Evolutionary conservation across 2,797 vertebrate genomes (phyloP).

Genomic region (Crypturellus tataupa): DNA sequence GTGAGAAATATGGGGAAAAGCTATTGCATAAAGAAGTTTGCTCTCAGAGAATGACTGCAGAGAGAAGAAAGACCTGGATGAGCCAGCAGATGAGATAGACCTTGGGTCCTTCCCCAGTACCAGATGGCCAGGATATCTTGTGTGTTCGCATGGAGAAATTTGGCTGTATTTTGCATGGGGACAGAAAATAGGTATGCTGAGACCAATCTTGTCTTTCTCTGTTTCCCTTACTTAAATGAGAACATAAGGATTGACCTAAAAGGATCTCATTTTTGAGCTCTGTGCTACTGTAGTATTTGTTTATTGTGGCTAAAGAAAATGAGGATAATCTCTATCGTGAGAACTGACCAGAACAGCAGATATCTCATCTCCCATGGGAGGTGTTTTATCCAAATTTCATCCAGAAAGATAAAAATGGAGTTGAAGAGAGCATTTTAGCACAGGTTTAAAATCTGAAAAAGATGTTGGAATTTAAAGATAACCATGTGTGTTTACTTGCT

Average conservation of each 20-base stretch:
- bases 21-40: not conserved
- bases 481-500: not conserved
- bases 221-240: not conserved
- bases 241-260: not conserved
- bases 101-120: not conserved
- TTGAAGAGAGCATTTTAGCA: not conserved
- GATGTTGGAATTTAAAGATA: not conserved
- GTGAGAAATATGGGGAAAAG: not conserved
- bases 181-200: not conserved
- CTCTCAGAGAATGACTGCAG: not conserved
- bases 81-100: not conserved
- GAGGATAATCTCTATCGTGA: not conserved
- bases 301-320: not conserved
- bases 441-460: not conserved
- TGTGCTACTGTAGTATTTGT: not conserved
- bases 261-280: not conserved
- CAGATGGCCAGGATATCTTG: not conserved
- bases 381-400: slow-evolving; percentile 37
- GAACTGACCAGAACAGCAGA: not conserved
- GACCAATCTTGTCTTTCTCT: not conserved
- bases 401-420: slow-evolving; percentile 5
- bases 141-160: not conserved
- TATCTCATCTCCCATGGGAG: slow-evolving; percentile 14
- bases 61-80: not conserved
- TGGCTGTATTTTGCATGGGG: not conserved